phyloP scores from a whole-genome alignment of 2,113 vertebrate species.

The Aphyosemion australe region DNA sequence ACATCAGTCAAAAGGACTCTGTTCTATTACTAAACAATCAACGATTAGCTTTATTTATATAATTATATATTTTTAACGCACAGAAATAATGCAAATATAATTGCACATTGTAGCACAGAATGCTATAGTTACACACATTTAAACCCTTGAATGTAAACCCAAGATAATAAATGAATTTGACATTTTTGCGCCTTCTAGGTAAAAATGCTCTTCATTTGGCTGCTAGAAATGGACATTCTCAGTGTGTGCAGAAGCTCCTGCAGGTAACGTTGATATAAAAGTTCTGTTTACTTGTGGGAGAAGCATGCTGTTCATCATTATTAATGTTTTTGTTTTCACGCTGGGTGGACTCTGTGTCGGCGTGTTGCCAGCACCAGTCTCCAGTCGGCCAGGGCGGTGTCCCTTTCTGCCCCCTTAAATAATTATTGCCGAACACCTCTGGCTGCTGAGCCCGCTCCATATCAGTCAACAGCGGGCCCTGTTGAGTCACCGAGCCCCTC shows the following conservation, averaged over 20 bases:
- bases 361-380: constrained; percentile 1
- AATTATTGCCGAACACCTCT: constrained; percentile 31
- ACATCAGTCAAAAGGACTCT: neutral
- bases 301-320: too few species aligned
- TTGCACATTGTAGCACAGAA: neutral
- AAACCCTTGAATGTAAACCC: neutral
- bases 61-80: neutral
- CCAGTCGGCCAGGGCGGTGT: constrained; percentile 27
- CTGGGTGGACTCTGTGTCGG: neutral
- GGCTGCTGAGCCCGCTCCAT: constrained; percentile 32
- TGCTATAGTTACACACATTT: neutral
- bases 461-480: constrained; percentile 34
- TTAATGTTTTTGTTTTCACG: too few species aligned
- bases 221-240: constrained; percentile 89
- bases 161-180: neutral
- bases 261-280: constrained; percentile 83
- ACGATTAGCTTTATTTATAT: too few species aligned
- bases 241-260: constrained; percentile 93
- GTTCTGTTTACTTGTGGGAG: neutral
- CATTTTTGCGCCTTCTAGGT: constrained; percentile 73
- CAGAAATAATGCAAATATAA: too few species aligned
- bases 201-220: constrained; percentile 93
- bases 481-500: constrained; percentile 58
- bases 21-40: neutral
- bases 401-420: constrained; percentile 46